phyloP scores from a whole-genome alignment of 2,113 vertebrate genomes.

The Notiomystis cincta region DNA sequence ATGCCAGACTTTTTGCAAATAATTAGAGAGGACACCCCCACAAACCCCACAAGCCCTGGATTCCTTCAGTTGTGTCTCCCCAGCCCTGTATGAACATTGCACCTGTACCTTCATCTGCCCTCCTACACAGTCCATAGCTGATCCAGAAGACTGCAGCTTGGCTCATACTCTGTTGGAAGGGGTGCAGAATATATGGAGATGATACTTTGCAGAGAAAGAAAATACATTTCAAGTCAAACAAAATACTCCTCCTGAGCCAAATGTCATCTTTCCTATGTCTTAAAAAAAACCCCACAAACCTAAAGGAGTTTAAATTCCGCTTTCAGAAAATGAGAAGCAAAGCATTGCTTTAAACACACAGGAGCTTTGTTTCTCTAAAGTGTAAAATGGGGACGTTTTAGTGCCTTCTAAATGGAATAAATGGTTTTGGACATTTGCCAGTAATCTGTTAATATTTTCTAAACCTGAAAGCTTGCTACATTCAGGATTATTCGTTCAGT shows the following conservation, averaged over 20 bases:
- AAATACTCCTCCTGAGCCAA: not conserved
- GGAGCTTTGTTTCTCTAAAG: not conserved
- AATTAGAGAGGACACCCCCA: not conserved
- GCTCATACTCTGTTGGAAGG: not conserved
- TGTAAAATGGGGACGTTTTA: not conserved
- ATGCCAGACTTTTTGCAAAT: not conserved
- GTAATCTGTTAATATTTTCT: not conserved
- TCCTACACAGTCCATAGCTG: rapidly evolving
- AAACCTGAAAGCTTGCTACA: not conserved
- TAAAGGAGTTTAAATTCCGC: not conserved
- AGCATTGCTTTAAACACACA: not conserved
- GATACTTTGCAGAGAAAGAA: not conserved
- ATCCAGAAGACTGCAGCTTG: not conserved
- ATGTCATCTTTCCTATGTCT: not conserved
- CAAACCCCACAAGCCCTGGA: rapidly evolving
- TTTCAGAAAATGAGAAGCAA: not conserved
- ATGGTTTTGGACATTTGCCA: not conserved
- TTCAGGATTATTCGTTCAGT: not conserved
- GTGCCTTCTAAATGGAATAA: not conserved
- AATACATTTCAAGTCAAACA: not conserved
- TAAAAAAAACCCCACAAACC: not conserved
- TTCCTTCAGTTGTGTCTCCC: not conserved
- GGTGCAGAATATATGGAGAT: not conserved
- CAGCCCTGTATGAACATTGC: not conserved
- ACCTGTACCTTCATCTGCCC: too few species aligned